phyloP scores from a whole-genome alignment of 1,140 invertebrate genomes.

The Caenorhabditis briggsae region DNA sequence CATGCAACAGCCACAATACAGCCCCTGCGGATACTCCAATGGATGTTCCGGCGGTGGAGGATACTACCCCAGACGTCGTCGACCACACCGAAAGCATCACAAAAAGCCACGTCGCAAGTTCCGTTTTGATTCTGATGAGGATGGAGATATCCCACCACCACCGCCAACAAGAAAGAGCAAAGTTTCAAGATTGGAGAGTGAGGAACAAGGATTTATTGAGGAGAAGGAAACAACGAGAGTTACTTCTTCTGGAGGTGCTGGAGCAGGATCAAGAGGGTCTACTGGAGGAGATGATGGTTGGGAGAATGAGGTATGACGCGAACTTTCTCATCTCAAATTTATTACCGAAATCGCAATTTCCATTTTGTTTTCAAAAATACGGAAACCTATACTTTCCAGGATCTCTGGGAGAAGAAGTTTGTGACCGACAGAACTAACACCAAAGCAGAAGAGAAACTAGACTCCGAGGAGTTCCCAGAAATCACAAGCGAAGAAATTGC shows the following conservation, averaged over 20 bases:
- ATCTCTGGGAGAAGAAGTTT: constrained; percentile 60
- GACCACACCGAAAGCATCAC: constrained; percentile 39
- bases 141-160: constrained; percentile 46
- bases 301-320: constrained; percentile 27
- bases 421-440: background rate
- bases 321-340: too few relatives aligned
- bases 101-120: constrained; percentile 29
- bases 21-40: constrained; percentile 15
- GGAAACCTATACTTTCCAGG: constrained; percentile 45
- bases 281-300: background rate
- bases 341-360: too few relatives aligned
- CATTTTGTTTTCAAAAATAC: background rate
- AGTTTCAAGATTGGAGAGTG: constrained; percentile 4
- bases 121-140: constrained; percentile 26
- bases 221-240: background rate
- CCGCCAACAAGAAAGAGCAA: background rate
- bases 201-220: constrained; percentile 42
- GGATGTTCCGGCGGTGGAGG: constrained; percentile 44
- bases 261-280: background rate
- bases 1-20: constrained; percentile 32
- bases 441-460: constrained; percentile 13
- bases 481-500: constrained; percentile 50
- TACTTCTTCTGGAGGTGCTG: constrained; percentile 9
- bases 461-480: constrained; percentile 50
- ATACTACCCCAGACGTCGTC: background rate